Conservation (phyloP, 53 echinoderm and acorn worm genomes). For the Apostichopus leukothele region DNA sequence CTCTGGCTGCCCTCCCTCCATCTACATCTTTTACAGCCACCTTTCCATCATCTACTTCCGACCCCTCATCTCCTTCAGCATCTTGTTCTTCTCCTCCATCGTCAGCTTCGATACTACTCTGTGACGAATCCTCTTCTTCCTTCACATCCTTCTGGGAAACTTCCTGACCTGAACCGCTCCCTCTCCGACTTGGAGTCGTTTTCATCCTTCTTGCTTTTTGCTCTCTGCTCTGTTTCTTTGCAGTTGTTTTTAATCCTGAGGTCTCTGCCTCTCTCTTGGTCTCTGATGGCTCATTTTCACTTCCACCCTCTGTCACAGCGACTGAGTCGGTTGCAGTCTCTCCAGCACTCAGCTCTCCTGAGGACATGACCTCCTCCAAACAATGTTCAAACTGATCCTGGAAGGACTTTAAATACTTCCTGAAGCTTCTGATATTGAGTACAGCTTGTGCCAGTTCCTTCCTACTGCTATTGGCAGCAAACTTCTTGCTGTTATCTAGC, state of each 20-base stretch:
- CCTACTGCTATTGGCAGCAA: background rate
- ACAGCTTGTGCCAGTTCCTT: constrained; percentile 44
- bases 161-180: background rate
- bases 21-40: background rate
- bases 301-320: background rate
- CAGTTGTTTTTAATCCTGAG: constrained; percentile 12
- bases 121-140: background rate
- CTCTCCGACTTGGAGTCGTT: constrained; percentile 1
- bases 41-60: background rate
- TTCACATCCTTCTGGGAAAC: background rate
- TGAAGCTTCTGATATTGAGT: constrained; percentile 17
- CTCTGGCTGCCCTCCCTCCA: background rate
- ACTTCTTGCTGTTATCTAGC: background rate
- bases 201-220: constrained; percentile 23
- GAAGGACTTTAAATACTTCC: constrained; percentile 40
- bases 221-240: background rate
- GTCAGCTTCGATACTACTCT: background rate
- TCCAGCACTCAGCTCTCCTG: constrained; percentile 23
- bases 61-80: background rate
- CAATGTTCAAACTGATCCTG: constrained; percentile 34
- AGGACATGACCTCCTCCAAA: constrained; percentile 36
- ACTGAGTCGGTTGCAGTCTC: constrained; percentile 5
- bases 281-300: constrained; percentile 16
- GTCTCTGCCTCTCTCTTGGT: background rate
- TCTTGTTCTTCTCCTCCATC: background rate